These are phyloP conservation scores for Scomber scombrus DNA, from an alignment of 2,113 vertebrate species.

Conservation along the genomic window DNA sequence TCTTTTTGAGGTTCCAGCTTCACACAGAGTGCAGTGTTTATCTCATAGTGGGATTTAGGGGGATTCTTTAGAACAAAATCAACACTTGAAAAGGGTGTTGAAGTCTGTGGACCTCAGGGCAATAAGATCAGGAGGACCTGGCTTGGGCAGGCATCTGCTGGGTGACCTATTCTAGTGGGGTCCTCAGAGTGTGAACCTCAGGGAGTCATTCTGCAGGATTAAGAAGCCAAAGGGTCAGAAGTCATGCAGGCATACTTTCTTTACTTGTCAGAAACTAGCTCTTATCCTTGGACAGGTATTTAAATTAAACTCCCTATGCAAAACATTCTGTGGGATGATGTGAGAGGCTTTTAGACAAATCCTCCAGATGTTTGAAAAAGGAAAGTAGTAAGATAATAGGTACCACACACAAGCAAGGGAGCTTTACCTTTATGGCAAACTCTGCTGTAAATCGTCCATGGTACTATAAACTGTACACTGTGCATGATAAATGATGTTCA, in stretches of 20 bases:
- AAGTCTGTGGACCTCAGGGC: slow-evolving; percentile 41
- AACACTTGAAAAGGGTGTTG: slow-evolving; percentile 32
- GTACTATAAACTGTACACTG: slow-evolving; percentile 8
- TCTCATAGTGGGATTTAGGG: neutral
- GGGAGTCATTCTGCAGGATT: slow-evolving; percentile 64
- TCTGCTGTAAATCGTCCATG: slow-evolving; percentile 23
- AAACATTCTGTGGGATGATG: slow-evolving; percentile 31
- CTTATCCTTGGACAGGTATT: slow-evolving; percentile 47
- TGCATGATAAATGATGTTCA: slow-evolving; percentile 38
- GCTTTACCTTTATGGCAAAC: slow-evolving; percentile 15
- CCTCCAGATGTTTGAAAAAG: slow-evolving; percentile 51
- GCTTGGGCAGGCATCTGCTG: slow-evolving; percentile 60
- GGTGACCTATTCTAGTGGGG: slow-evolving; percentile 60
- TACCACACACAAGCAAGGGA: slow-evolving; percentile 7
- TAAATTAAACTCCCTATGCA: slow-evolving; percentile 44
- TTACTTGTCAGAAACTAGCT: slow-evolving; percentile 43
- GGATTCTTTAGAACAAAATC: slow-evolving; percentile 40
- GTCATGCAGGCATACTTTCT: slow-evolving; percentile 33
- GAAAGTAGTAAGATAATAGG: slow-evolving; percentile 25
- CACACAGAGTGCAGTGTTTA: slow-evolving; percentile 35
- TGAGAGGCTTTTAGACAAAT: slow-evolving; percentile 26
- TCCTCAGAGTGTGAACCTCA: slow-evolving; percentile 35
- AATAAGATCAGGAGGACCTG: slow-evolving; percentile 42
- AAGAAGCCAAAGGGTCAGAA: slow-evolving; percentile 49
- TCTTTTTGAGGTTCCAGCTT: slow-evolving; percentile 34